A percentile compares a stretch with the other conserved stretches of the same genome.
Evolutionary conservation across 2,888 invertebrate genomes (phyloP).

Genomic region (Melitaea athalia): DNA sequence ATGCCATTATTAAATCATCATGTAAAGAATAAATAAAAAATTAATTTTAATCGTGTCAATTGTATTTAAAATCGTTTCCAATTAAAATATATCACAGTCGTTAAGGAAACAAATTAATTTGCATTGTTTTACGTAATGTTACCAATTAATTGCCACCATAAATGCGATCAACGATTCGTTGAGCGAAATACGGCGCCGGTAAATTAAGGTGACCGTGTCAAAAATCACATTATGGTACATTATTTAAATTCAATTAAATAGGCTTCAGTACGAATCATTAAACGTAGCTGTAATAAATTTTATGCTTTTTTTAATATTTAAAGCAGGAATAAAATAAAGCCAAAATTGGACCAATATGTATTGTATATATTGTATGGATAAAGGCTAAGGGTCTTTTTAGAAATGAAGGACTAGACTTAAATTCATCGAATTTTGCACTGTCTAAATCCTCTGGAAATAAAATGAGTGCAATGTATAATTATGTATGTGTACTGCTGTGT

Average conservation of each 20-base stretch:
- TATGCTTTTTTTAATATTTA: too few relatives aligned
- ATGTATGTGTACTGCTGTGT: too few relatives aligned
- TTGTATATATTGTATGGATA: too few relatives aligned
- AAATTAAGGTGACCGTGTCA: neutral
- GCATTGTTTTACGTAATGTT: slow-evolving; percentile 19
- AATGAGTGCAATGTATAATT: too few relatives aligned
- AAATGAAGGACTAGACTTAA: too few relatives aligned
- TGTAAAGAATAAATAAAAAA: neutral
- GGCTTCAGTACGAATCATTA: neutral
- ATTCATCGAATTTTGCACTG: too few relatives aligned
- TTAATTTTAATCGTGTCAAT: neutral
- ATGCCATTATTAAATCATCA: neutral
- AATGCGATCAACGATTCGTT: neutral
- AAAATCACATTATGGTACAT: neutral
- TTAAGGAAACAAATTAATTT: slow-evolving; percentile 21
- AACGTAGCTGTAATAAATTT: too few relatives aligned
- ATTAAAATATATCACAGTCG: slow-evolving; percentile 15
- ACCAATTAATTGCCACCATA: slow-evolving; percentile 18
- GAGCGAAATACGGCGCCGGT: neutral
- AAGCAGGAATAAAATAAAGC: too few relatives aligned
- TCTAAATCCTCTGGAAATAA: too few relatives aligned
- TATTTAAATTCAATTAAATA: neutral
- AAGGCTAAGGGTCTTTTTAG: too few relatives aligned
- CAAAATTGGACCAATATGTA: too few relatives aligned
- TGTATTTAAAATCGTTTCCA: neutral